Evolutionary conservation across 2,113 vertebrate genomes (phyloP).

Genomic region (Alouatta palliata): DNA sequence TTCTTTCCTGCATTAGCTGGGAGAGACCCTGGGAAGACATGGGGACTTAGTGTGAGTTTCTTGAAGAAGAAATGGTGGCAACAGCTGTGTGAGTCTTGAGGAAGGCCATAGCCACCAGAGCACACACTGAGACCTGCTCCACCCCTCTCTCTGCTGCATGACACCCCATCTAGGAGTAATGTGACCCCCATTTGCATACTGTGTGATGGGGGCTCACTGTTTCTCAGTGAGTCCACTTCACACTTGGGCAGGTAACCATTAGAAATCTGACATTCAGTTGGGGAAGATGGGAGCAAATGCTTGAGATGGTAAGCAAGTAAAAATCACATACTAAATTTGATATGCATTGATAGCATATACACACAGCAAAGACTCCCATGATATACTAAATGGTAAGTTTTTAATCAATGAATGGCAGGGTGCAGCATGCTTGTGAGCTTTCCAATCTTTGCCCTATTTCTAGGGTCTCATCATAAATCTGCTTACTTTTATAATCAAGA

Average conservation of each 20-base stretch:
- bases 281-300: not conserved
- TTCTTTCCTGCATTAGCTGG: not conserved
- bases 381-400: rapidly evolving
- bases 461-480: not conserved
- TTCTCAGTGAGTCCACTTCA: rapidly evolving
- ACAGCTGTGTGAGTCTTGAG: not conserved
- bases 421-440: not conserved
- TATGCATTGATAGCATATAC: rapidly evolving
- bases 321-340: rapidly evolving
- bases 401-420: not conserved
- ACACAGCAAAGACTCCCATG: rapidly evolving
- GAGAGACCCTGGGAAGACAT: not conserved
- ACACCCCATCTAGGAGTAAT: rapidly evolving
- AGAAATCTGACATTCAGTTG: not conserved
- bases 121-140: rapidly evolving
- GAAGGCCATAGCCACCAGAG: rapidly evolving
- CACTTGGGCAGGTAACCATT: not conserved
- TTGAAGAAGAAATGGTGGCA: not conserved
- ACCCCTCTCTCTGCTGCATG: no score
- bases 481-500: not conserved
- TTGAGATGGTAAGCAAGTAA: not conserved
- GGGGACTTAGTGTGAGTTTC: not conserved
- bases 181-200: rapidly evolving
- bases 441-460: not conserved
- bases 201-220: rapidly evolving